Base-by-base conservation (phyloP, 2,888 invertebrate species). In the Apamea monoglypha region DNA sequence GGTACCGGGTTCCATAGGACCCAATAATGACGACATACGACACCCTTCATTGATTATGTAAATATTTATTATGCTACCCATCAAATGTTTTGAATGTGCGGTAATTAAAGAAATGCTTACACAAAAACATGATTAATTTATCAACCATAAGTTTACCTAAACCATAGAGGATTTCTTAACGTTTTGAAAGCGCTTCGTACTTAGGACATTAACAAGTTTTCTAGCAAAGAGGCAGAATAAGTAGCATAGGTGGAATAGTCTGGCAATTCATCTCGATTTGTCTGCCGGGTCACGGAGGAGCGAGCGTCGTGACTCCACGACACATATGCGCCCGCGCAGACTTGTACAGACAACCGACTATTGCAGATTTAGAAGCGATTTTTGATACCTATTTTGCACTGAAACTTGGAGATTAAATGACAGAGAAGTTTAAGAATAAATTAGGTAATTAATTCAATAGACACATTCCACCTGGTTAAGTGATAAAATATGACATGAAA, bases 201-300 rank as follows among this genome's bases (percentile, higher is more conserved):
- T 6, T 14, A 68, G 77, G 91, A 92, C 91, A 94, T 94, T 92
- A 91, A 89, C 91, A 83, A 82, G 75, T 85, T 81, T 74, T 82
- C 80, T 80, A 83, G 87, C 85, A 88, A 91, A 87, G 90, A 90
- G 91, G 92, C 93, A 94, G 75, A 80, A 83, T 74, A 84, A 75
- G 66, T 75, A 78, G 82, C 85, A 85, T 80, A 80, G 76, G 83
- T 85, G 86, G 94, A 95, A 94, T 94, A 91, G 90, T 90, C 90
- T 80, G 89, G 93, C 94, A 96, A 96, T 96, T 96, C 96, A 95
- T 96, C 95, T 95, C 95, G 96, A 96, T 96, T 96, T 96, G 96
- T 96, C 95, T 91, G 90, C 86, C 91, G 90, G 95, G 95, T 96
- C 96, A 96, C 95, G 95, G 94, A 92, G 91, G 88, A 91, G 90